These are phyloP conservation scores for Phoenicopterus ruber DNA, from an alignment of 2,113 vertebrate species.

Conservation along the genomic window DNA sequence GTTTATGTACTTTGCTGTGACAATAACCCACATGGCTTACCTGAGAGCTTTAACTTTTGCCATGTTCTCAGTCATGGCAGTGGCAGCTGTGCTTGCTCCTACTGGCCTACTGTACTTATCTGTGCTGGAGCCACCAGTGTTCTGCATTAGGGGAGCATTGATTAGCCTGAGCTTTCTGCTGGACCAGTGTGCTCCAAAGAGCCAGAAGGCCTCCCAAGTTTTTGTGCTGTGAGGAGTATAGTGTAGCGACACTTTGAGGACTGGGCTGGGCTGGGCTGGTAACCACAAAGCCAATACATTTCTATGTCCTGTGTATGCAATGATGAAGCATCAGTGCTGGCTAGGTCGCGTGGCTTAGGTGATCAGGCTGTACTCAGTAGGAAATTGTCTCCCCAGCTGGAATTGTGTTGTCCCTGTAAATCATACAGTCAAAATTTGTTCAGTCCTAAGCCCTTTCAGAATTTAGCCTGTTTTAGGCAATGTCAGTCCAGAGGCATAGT, in stretches of 20 bases:
- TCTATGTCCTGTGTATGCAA: background rate
- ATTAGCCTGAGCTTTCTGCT: background rate
- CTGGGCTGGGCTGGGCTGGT: background rate
- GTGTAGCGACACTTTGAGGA: background rate
- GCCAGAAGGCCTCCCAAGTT: background rate
- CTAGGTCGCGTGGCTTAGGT: background rate
- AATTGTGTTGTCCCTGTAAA: background rate
- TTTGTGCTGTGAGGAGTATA: background rate
- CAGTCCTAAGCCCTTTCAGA: background rate
- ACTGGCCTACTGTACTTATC: background rate
- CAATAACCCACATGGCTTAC: rapidly evolving
- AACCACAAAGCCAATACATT: background rate
- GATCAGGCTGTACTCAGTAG: background rate
- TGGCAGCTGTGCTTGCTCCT: background rate
- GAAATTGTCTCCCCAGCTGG: background rate
- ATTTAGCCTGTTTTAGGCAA: background rate
- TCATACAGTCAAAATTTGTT: background rate
- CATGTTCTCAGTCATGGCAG: background rate
- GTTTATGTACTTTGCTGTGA: background rate
- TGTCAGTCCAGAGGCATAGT: background rate
- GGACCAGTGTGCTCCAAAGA: background rate
- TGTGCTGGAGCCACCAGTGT: background rate
- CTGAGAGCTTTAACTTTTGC: background rate
- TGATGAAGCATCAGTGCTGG: background rate
- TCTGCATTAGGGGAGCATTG: background rate